A percentile compares a stretch with the other conserved stretches of the same genome.
phyloP scores from a whole-genome alignment of 2,797 vertebrate species.

The Sebastes taczanowskii region DNA sequence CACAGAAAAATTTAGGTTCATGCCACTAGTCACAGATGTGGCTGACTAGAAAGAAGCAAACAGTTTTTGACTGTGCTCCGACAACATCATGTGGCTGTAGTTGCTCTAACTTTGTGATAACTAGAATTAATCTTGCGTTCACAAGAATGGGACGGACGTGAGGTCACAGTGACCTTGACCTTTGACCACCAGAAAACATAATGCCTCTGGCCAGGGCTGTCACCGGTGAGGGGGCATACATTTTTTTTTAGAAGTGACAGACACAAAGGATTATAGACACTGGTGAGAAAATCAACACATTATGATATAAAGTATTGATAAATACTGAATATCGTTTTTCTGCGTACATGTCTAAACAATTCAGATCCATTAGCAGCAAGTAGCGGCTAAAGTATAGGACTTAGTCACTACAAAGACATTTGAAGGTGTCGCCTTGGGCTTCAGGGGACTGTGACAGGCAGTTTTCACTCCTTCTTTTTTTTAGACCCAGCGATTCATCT shows the following conservation, averaged over 20 bases:
- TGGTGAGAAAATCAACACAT: not conserved
- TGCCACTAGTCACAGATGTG: not conserved
- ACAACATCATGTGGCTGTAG: not conserved
- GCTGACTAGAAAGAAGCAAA: not conserved
- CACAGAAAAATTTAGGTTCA: not conserved
- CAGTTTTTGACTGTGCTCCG: not conserved
- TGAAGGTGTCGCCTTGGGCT: not conserved
- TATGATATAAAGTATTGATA: not conserved
- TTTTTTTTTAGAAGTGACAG: not conserved
- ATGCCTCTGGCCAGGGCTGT: too few species aligned
- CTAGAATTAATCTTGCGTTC: too few species aligned
- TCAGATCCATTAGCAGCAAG: not conserved
- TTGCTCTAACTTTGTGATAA: not conserved
- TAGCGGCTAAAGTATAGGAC: too few species aligned
- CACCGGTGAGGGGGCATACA: not conserved
- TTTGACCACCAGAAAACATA: too few species aligned
- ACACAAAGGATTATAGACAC: not conserved
- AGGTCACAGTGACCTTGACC: too few species aligned
- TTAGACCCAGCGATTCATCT: not conserved
- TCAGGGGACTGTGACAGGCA: not conserved
- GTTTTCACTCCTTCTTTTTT: not conserved
- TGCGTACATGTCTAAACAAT: not conserved
- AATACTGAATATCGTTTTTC: accelerated
- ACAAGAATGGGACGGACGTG: too few species aligned
- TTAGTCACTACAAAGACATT: not conserved